phyloP scores from a whole-genome alignment of 2,888 invertebrate genomes.

The Pseudococcus longispinus region DNA sequence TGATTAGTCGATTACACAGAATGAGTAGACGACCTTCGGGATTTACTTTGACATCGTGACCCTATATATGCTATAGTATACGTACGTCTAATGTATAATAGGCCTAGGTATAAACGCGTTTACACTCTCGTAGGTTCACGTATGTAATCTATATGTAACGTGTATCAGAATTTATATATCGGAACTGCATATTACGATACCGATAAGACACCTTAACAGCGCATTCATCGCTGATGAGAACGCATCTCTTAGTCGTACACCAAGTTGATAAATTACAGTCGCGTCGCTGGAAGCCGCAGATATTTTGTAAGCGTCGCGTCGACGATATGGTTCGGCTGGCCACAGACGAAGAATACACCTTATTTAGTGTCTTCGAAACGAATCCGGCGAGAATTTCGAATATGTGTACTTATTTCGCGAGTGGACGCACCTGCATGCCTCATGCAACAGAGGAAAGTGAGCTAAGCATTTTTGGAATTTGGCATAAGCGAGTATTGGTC shows the following conservation, averaged over 20 bases:
- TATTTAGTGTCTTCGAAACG: background rate
- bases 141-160: too few species aligned
- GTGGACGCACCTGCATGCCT: too few species aligned
- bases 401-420: background rate
- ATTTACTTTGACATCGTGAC: slow-evolving; percentile 35
- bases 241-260: background rate
- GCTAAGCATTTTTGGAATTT: background rate
- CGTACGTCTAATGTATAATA: background rate
- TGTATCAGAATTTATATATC: too few species aligned
- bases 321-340: background rate
- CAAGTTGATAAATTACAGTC: background rate
- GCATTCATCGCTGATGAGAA: background rate
- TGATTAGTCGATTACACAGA: slow-evolving; percentile 33
- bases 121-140: background rate
- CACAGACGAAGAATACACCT: too few species aligned
- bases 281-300: background rate
- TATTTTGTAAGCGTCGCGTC: background rate
- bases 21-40: slow-evolving; percentile 28
- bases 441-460: background rate
- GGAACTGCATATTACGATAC: background rate
- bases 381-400: background rate
- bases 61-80: background rate
- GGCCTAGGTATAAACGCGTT: background rate
- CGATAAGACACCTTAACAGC: background rate
- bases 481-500: background rate